Evolutionary conservation across 2,113 vertebrate species (phyloP).

Genomic region (Indicator maculatus): DNA sequence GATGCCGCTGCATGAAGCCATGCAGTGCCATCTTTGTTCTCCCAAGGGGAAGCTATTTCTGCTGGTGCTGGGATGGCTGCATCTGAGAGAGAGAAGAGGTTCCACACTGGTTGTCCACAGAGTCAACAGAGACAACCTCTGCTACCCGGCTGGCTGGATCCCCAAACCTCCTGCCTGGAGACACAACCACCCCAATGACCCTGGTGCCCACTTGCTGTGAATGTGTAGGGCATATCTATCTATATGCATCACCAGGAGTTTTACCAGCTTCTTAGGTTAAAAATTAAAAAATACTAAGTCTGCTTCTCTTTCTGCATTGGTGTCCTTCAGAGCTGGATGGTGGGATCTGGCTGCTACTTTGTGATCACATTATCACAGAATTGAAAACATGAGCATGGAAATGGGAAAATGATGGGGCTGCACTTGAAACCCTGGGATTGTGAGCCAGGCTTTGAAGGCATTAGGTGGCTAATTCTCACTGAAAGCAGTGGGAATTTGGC

Average conservation of each 20-base stretch:
- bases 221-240: too few relatives aligned
- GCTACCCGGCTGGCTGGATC: not conserved
- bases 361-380: not conserved
- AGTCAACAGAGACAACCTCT: not conserved
- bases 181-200: rapidly evolving
- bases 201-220: not conserved
- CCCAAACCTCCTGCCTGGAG: not conserved
- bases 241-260: not conserved
- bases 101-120: rapidly evolving
- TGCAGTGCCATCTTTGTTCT: not conserved
- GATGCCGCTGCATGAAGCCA: not conserved
- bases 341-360: not conserved
- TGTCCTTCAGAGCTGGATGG: not conserved
- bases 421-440: not conserved
- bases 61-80: not conserved
- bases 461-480: not conserved
- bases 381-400: not conserved
- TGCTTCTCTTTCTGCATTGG: not conserved
- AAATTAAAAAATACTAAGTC: too few relatives aligned
- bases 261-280: too few relatives aligned
- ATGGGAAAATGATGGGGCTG: rapidly evolving
- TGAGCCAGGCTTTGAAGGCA: not conserved
- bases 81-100: not conserved
- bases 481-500: not conserved
- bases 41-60: not conserved